Evolutionary conservation across 2,888 invertebrate species (phyloP).

Genomic region (Meganola albula): DNA sequence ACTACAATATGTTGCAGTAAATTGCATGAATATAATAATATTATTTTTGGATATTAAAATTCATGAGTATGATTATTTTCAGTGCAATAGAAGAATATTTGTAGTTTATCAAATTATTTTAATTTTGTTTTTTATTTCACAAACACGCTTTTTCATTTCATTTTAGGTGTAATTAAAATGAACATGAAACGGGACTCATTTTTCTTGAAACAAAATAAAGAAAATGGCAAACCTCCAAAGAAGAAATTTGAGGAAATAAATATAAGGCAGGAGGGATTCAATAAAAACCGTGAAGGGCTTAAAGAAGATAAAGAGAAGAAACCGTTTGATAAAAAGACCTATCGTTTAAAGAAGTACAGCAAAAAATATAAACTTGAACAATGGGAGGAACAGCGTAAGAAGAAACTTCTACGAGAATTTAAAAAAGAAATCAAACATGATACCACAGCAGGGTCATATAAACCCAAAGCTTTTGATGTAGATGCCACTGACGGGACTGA

Average conservation of each 20-base stretch:
- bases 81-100: background rate
- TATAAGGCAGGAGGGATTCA: constrained; percentile 46
- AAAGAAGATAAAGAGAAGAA: constrained; percentile 56
- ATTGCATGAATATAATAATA: too few relatives aligned
- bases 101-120: constrained; percentile 1
- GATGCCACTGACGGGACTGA: constrained; percentile 44
- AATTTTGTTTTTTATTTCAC: constrained; percentile 33
- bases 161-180: constrained; percentile 67
- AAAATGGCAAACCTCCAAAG: constrained; percentile 11
- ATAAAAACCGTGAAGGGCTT: constrained; percentile 38
- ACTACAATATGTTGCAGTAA: too few relatives aligned
- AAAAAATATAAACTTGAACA: constrained; percentile 83
- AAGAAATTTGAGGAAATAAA: constrained; percentile 16
- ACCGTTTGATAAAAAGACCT: constrained; percentile 82
- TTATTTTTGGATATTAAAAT: too few relatives aligned
- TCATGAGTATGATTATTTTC: too few relatives aligned
- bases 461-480: constrained; percentile 72
- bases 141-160: constrained; percentile 74
- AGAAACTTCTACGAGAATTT: constrained; percentile 73
- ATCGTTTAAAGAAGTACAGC: constrained; percentile 82
- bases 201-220: constrained; percentile 49
- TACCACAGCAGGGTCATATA: constrained; percentile 55
- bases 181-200: constrained; percentile 56
- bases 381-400: constrained; percentile 82
- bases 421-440: constrained; percentile 76